Conservation (phyloP, 2,797 vertebrate species). For the Syncerus caffer region DNA sequence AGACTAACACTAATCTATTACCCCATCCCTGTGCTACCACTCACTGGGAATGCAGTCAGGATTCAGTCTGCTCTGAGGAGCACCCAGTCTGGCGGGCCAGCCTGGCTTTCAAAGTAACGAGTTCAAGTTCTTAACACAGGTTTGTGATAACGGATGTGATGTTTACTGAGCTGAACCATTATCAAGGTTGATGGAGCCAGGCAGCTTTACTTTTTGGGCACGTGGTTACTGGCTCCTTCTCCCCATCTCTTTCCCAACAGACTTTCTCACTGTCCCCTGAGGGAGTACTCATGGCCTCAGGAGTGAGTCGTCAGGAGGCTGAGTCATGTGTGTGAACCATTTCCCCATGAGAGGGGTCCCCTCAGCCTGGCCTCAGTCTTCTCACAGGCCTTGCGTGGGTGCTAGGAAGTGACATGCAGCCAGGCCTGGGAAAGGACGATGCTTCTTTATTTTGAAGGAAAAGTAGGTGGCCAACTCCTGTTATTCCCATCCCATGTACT, state of each 20-base stretch:
- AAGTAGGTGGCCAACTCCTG: neutral
- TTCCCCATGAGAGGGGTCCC: neutral
- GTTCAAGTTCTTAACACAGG: neutral
- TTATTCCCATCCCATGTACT: neutral
- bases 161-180: neutral
- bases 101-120: neutral
- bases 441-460: neutral
- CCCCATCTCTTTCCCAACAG: neutral
- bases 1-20: neutral
- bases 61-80: neutral
- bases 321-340: neutral
- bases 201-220: neutral
- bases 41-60: neutral
- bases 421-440: neutral
- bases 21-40: neutral
- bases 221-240: neutral
- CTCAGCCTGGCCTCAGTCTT: neutral
- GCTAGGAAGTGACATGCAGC: neutral
- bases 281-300: neutral
- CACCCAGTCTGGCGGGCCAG: neutral
- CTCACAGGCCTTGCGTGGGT: neutral
- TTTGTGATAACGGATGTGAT: neutral
- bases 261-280: neutral
- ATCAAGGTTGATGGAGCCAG: neutral
- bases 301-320: neutral